Conservation (phyloP, 2,113 vertebrate genomes). For the Ptilonorhynchus violaceus region DNA sequence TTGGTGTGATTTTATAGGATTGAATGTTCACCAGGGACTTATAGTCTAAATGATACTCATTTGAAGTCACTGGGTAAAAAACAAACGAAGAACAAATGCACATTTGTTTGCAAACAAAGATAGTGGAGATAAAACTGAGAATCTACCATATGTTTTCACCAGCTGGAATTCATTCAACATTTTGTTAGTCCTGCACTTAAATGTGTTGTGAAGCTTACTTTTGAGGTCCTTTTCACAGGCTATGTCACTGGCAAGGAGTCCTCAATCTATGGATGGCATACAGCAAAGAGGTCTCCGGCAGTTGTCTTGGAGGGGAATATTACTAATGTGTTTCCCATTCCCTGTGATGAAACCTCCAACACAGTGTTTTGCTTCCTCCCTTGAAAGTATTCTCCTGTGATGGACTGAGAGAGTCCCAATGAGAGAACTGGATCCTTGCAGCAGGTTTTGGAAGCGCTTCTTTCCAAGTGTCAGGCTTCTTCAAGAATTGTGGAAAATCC, state of each 20-base stretch:
- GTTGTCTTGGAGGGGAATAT: background rate
- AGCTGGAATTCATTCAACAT: slow-evolving; percentile 65
- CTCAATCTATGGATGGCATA: background rate
- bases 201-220: background rate
- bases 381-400: background rate
- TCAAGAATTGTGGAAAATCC: background rate
- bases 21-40: slow-evolving; percentile 18
- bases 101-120: slow-evolving; percentile 72
- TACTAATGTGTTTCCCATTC: slow-evolving; percentile 28
- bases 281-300: background rate
- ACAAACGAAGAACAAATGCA: slow-evolving; percentile 70
- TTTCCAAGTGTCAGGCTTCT: background rate
- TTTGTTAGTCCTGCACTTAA: slow-evolving; percentile 56
- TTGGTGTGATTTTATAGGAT: slow-evolving; percentile 1
- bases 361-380: background rate
- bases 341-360: background rate
- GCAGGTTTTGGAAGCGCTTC: background rate
- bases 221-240: background rate
- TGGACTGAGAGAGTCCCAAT: background rate
- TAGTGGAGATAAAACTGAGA: slow-evolving; percentile 70
- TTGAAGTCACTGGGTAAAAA: slow-evolving; percentile 51
- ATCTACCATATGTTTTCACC: slow-evolving; percentile 69
- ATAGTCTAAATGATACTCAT: slow-evolving; percentile 36
- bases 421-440: background rate
- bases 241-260: background rate